A percentile compares a stretch with the other conserved stretches of the same genome.
phyloP scores from a whole-genome alignment of 1,140 invertebrate species.

The Listronotus bonariensis region DNA sequence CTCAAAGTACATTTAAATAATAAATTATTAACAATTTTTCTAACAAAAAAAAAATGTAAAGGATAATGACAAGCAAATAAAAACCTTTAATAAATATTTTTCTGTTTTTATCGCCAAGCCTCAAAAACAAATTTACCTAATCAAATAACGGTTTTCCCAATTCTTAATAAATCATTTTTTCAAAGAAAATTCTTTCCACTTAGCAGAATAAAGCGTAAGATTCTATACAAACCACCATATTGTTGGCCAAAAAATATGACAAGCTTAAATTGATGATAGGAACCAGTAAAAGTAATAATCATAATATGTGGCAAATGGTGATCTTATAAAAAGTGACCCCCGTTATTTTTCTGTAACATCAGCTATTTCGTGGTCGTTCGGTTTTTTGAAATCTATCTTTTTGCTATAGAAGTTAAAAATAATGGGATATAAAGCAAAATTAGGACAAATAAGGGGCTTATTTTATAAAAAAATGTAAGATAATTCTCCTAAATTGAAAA shows the following conservation, averaged over 20 bases:
- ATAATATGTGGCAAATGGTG: constrained; percentile 34
- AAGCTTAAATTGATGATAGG: constrained; percentile 26
- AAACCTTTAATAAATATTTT: no score
- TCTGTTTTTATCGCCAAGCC: no score
- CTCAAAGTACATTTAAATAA: no score
- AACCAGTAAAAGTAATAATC: constrained; percentile 28
- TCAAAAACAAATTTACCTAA: constrained; percentile 4
- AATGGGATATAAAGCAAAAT: no score
- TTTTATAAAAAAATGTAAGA: no score
- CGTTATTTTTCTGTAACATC: not conserved
- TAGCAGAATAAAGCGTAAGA: constrained; percentile 26
- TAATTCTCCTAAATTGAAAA: no score
- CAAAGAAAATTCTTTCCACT: constrained; percentile 28
- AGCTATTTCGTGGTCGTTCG: not conserved
- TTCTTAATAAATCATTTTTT: constrained; percentile 23
- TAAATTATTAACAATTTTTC: no score
- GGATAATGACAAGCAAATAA: no score
- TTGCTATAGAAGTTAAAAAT: no score
- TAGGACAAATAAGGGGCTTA: no score
- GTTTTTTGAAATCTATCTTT: no score
- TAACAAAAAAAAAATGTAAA: no score
- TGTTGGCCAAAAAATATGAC: constrained; percentile 26
- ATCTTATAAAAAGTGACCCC: constrained; percentile 26
- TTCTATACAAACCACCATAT: constrained; percentile 22
- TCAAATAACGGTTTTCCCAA: not conserved